Evolutionary conservation across 2,888 invertebrate species (phyloP).

Genomic region (Gasteruption jaculator): DNA sequence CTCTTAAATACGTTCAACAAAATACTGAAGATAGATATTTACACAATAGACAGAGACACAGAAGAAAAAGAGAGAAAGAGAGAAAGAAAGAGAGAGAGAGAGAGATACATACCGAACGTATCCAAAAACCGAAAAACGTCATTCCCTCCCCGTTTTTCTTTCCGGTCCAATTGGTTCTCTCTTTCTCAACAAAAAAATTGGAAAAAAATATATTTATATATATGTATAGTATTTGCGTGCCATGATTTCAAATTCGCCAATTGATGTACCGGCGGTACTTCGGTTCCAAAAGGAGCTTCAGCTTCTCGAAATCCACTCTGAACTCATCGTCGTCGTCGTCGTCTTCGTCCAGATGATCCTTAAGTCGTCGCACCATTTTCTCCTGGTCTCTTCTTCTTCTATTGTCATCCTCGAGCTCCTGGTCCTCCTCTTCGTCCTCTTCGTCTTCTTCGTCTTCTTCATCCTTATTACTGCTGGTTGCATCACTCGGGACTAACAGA

Average conservation of each 20-base stretch:
- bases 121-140: too few relatives aligned
- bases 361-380: constrained; percentile 12
- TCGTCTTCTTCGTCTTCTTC: too few relatives aligned
- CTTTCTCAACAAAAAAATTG: background rate
- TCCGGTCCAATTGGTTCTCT: too few relatives aligned
- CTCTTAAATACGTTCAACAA: constrained; percentile 33
- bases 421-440: constrained; percentile 19
- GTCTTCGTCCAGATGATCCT: constrained; percentile 19
- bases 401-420: constrained; percentile 8
- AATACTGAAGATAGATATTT: constrained; percentile 35
- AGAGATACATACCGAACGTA: too few relatives aligned
- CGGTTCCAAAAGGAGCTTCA: constrained; percentile 34
- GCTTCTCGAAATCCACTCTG: constrained; percentile 29
- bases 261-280: constrained; percentile 39
- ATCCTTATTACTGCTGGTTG: constrained; percentile 16
- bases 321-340: constrained; percentile 27
- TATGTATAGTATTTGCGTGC: background rate
- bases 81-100: too few relatives aligned
- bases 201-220: background rate
- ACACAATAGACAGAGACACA: too few relatives aligned
- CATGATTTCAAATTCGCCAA: constrained; percentile 34
- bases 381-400: constrained; percentile 18
- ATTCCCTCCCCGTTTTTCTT: too few relatives aligned
- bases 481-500: constrained; percentile 24
- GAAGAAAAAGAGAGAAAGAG: too few relatives aligned